phyloP scores from a whole-genome alignment of 2,888 invertebrate species.

The Gymnosoma rotundatum region DNA sequence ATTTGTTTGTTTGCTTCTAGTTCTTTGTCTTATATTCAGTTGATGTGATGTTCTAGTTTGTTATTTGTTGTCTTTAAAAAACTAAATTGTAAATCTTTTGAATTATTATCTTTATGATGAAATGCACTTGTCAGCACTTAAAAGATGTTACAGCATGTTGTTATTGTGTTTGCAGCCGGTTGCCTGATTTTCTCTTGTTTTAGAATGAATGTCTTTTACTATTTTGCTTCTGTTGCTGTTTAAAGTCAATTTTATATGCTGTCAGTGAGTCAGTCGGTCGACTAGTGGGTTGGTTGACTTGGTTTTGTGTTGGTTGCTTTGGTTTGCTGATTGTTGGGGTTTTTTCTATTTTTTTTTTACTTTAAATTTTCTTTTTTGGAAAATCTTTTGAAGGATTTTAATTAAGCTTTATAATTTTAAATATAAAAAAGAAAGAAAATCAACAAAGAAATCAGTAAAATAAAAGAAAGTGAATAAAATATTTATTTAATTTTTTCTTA shows the following conservation, averaged over 20 bases:
- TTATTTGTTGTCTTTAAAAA: slow-evolving; percentile 67
- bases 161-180: slow-evolving; percentile 47
- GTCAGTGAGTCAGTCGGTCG: slow-evolving; percentile 11
- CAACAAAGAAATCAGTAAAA: too few relatives aligned
- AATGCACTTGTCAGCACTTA: slow-evolving; percentile 76
- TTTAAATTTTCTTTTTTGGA: slow-evolving; percentile 25
- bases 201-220: slow-evolving; percentile 13
- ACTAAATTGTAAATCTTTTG: slow-evolving; percentile 72
- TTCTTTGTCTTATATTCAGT: not conserved
- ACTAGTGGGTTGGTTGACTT: not conserved
- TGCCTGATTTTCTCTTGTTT: slow-evolving; percentile 53
- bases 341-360: not conserved
- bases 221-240: slow-evolving; percentile 21
- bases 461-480: too few relatives aligned
- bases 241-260: not conserved
- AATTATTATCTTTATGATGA: slow-evolving; percentile 75
- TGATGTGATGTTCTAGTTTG: slow-evolving; percentile 61
- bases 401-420: slow-evolving; percentile 16
- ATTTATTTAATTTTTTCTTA: too few relatives aligned
- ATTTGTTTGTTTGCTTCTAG: not conserved
- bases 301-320: not conserved
- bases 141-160: slow-evolving; percentile 43
- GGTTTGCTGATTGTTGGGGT: slow-evolving; percentile 14
- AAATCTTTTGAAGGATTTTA: slow-evolving; percentile 70
- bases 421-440: not conserved